Evolutionary conservation across 2,797 vertebrate species (phyloP), one percentile per base, ranked within the genome.

Genomic region (Dromococcyx pavoninus): DNA sequence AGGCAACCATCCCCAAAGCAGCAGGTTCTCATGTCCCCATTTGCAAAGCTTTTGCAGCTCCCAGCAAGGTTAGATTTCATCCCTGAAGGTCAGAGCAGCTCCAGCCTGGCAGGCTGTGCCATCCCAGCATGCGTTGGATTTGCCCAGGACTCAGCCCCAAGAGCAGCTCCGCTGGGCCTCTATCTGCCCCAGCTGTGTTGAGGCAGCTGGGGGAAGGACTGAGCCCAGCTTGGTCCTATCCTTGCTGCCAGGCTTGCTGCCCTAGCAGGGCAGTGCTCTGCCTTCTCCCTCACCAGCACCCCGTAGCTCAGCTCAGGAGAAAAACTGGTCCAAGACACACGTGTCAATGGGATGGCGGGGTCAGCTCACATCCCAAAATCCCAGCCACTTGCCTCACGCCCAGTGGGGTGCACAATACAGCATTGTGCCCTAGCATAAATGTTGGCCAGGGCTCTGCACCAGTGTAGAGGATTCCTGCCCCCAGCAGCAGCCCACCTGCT

Each of bases 31-130:
- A 66, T 21, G 23, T 64, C 9, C 53, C 50, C 7, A 1, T 53
- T 39, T 73, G 33, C 50, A 39, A 74, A 81, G 11, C 3, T 10
- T 62, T 17, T 79, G 53, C 65, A 77, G 56, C 62, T 91, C 76
- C 66, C 62, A 76, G 30, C 94, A 95, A 96, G 94, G 91, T 94
- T 95, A 91, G 70, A 48, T 94, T 94, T 78, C 18, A 0, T 37
- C 64, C 83, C 91, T 86, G 87, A 96, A 97, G 95, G 89, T 95
- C 88, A 32, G 66, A 88, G 44, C 54, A 64, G 83, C 62, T 88
- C 73, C 70, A 84, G 86, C 39, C 76, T 71, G 75, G 69, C 88
- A 93, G 57, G 51, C 78, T 92, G 65, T 95, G 85, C 85, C 88
- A 94, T 35, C 75, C 48, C 64, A 66, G 35, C 2, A 1, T 44